Percentiles rank a stretch among this genome's conserved stretches.
Evolutionary conservation across 2,113 vertebrate genomes (phyloP).

Genomic region (Chaenogobius annularis): DNA sequence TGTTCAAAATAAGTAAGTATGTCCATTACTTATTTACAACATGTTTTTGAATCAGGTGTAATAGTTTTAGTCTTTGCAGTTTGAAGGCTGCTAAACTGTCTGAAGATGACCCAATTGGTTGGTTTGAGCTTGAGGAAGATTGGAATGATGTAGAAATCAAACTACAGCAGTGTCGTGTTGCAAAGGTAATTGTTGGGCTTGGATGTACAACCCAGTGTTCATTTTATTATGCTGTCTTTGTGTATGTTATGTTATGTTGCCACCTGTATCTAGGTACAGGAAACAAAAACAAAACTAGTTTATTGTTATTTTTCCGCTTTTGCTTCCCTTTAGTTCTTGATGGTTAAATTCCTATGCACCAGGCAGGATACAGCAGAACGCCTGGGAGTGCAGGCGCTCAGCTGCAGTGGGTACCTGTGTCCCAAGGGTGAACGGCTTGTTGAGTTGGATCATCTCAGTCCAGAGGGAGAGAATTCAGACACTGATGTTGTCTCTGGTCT

Average conservation of each 20-base stretch:
- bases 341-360: conserved; percentile 95
- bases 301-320: background rate
- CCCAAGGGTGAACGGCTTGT: conserved; percentile 70
- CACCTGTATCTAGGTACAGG: too few species aligned
- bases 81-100: conserved; percentile 62
- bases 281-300: too few species aligned
- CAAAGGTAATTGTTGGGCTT: conserved; percentile 76
- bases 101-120: conserved; percentile 91
- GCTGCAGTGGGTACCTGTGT: conserved; percentile 87
- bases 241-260: background rate
- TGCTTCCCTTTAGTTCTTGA: conserved; percentile 83
- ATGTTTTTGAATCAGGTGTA: background rate
- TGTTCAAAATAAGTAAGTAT: conserved; percentile 84
- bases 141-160: conserved; percentile 95
- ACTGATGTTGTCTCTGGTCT: conserved; percentile 77
- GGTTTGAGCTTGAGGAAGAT: conserved; percentile 96
- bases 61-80: conserved; percentile 33
- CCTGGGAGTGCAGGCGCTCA: conserved; percentile 89
- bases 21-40: background rate
- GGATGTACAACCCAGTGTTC: too few species aligned
- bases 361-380: conserved; percentile 91
- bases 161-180: conserved; percentile 87
- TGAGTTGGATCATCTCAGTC: conserved; percentile 72
- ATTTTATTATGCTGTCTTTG: background rate
- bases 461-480: conserved; percentile 63